These are phyloP conservation scores for Hemicrepidius hirtus DNA, from an alignment of 2,888 invertebrate species.

Conservation along the genomic window DNA sequence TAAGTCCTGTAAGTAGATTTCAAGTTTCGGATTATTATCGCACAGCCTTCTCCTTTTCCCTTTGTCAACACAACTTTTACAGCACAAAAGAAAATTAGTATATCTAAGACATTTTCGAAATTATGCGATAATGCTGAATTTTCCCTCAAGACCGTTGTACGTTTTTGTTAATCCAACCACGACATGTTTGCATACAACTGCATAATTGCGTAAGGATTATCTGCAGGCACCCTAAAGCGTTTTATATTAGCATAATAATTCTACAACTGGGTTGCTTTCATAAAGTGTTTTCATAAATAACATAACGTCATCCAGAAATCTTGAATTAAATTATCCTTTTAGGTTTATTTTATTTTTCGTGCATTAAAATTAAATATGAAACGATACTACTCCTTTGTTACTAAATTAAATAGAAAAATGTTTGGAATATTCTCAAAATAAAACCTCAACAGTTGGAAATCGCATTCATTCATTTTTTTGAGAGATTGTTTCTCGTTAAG, in stretches of 20 bases:
- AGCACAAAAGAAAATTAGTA: slow-evolving; percentile 21
- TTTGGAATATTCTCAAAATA: no score
- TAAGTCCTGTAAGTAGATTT: slow-evolving; percentile 46
- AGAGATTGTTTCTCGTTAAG: no score
- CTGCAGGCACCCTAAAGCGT: slow-evolving; percentile 12
- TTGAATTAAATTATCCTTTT: no score
- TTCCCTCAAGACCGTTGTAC: not conserved
- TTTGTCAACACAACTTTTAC: slow-evolving; percentile 19
- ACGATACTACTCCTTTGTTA: no score
- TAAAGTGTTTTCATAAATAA: slow-evolving; percentile 9
- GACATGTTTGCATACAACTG: slow-evolving; percentile 29
- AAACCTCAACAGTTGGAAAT: no score
- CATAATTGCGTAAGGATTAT: slow-evolving; percentile 21
- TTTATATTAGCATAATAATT: slow-evolving; percentile 21
- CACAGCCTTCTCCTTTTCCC: slow-evolving; percentile 6
- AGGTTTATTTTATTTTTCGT: no score
- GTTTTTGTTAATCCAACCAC: slow-evolving; percentile 8
- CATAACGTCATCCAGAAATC: not conserved
- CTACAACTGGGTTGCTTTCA: not conserved
- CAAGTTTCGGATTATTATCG: slow-evolving; percentile 43
- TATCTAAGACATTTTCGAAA: slow-evolving; percentile 17
- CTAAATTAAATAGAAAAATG: no score
- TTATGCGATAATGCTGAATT: not conserved
- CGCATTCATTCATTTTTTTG: no score
- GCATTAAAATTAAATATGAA: no score